Base-by-base conservation (phyloP, 1,140 invertebrate species). In the Phthorimaea operculella region DNA sequence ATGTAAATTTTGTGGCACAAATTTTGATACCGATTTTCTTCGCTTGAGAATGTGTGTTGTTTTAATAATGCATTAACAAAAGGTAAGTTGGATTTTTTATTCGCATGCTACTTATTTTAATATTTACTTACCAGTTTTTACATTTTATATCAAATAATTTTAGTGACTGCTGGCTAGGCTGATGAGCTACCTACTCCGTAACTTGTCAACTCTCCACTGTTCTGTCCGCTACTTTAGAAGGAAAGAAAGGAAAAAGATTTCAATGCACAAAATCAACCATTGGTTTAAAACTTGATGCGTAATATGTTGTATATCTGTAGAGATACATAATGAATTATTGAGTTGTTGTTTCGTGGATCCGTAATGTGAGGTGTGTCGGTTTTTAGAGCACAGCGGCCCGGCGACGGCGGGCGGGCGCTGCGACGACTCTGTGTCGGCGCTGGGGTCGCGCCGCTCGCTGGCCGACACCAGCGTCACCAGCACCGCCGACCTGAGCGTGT, bases 401-500 rank as follows among this genome's bases (percentile, higher is more conserved):
- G 77, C 77, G 49, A 48, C 12, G 4, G 68, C 66, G 33, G 77
- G 72, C 7, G 71, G 66, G 17, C 68, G 79, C 6, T 82, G 78
- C 52, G 83, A 85, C 65, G 82, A 85, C 56, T 84, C 79, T n/a
- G 74, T 75, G 16, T 85, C 83, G 2, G 76, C 71, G 36, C 60
- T 81, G 54, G 90, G 91, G 16, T 94, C 92, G 5, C 84, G 92
- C 54, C 88, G 91, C 16, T 94, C 93, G 21, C 85, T 95, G 34
- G 92, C 93, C 11, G 93, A 93, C 63, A 95, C 93, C 2, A 93
- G 92, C 53, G 91, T 93, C 15, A 94, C 93, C 0, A 94, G 93
- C 10, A 94, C 93, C 4, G 92, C 93, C 1, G 92, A 94, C 76
- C 80, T 94, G 16, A 93, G 92, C 57, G 91, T 93, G 47, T 92